Evolutionary conservation across 2,888 invertebrate genomes (phyloP).

Genomic region (Bimastos eiseni): DNA sequence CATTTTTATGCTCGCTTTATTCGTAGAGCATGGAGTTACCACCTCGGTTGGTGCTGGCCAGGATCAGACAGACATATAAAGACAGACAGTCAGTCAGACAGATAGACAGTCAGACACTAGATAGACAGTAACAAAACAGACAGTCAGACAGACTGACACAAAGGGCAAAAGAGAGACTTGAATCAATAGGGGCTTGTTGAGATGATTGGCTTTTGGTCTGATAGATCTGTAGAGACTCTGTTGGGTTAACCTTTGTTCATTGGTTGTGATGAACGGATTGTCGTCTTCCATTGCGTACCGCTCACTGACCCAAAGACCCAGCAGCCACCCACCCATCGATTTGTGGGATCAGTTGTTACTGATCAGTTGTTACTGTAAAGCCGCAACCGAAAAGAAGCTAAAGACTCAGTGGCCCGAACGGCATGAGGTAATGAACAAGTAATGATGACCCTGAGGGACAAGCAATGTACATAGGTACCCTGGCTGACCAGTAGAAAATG

Average conservation of each 20-base stretch:
- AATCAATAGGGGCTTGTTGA: background rate
- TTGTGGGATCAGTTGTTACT: background rate
- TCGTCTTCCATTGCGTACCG: background rate
- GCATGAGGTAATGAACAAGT: no score
- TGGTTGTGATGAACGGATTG: background rate
- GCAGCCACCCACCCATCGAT: background rate
- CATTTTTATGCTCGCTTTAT: background rate
- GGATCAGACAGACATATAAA: background rate
- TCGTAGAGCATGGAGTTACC: background rate
- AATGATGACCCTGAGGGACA: no score
- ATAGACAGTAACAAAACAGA: no score
- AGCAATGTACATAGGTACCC: no score
- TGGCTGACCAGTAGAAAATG: no score
- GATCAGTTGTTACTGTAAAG: no score
- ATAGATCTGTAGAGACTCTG: background rate
- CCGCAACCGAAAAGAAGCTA: no score
- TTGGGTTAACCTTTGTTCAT: background rate
- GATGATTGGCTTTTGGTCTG: background rate
- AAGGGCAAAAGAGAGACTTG: background rate
- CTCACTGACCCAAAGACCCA: background rate
- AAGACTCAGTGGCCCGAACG: no score
- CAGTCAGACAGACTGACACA: background rate
- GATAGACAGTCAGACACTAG: no score
- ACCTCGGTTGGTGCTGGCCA: background rate
- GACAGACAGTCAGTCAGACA: no score